Conservation (phyloP, 2,113 vertebrate genomes). For the Lepus americanus region DNA sequence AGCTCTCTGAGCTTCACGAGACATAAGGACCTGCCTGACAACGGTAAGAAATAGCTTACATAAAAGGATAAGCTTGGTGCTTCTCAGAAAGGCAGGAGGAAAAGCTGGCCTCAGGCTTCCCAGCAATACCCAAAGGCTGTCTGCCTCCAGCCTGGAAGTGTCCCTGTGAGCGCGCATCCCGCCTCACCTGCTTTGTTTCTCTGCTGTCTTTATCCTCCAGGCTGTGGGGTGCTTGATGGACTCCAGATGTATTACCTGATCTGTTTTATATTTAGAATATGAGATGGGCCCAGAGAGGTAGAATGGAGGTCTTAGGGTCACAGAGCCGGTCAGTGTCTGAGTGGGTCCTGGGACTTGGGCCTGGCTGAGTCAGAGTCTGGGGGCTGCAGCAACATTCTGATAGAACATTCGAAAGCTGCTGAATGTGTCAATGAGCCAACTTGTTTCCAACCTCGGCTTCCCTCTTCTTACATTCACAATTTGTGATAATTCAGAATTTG, state of each 20-base stretch:
- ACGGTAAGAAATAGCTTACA: not conserved
- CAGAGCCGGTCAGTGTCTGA: not conserved
- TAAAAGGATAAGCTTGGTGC: not conserved
- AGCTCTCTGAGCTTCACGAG: not conserved
- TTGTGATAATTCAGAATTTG: conserved; percentile 60
- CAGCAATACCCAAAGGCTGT: not conserved
- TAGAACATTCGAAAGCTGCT: not conserved
- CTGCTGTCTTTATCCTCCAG: not conserved
- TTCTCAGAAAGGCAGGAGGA: not conserved
- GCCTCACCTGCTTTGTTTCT: conserved; percentile 1
- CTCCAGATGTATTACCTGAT: not conserved
- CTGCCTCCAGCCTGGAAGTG: not conserved
- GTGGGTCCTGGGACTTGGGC: not conserved
- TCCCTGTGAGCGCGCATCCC: not conserved
- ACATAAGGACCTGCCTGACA: not conserved
- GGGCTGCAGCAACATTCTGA: not conserved
- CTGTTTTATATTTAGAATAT: conserved; percentile 31
- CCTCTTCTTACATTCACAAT: conserved; percentile 11
- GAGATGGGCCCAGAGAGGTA: not conserved
- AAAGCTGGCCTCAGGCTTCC: not conserved
- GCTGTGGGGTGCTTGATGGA: not conserved
- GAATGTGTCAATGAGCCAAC: conserved; percentile 13
- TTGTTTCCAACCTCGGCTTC: not conserved
- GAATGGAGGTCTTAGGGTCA: not conserved
- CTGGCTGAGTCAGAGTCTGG: not conserved